Evolutionary conservation across 2,113 vertebrate species (phyloP).

Genomic region (Todiramphus chloris): DNA sequence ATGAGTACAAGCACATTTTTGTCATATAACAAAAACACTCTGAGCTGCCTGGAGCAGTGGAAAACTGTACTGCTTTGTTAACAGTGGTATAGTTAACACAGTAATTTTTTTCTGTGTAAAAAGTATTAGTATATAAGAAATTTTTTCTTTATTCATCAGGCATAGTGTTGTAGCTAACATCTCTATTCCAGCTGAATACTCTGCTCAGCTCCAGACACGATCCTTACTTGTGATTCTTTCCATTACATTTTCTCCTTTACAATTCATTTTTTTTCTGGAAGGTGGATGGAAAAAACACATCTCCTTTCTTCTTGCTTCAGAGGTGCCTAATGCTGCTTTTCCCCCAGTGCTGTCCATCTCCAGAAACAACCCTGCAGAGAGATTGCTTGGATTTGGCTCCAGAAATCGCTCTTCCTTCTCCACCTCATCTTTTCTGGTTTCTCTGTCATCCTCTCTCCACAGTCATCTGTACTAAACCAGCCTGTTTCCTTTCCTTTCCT

Average conservation of each 20-base stretch:
- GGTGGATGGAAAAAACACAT: background rate
- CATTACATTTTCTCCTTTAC: background rate
- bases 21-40: background rate
- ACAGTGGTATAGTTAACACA: background rate
- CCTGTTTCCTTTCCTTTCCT: slow-evolving; percentile 27
- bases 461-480: background rate
- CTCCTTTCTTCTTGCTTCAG: background rate
- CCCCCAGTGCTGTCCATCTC: background rate
- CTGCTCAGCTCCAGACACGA: background rate
- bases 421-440: background rate
- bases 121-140: background rate
- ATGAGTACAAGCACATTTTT: background rate
- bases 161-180: background rate
- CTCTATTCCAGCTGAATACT: background rate
- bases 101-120: background rate
- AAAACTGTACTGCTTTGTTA: background rate
- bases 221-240: background rate
- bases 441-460: background rate
- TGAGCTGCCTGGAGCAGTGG: background rate
- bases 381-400: background rate
- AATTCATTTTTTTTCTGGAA: background rate
- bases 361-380: background rate
- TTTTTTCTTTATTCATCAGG: background rate
- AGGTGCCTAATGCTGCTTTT: background rate
- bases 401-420: background rate